Base-by-base conservation (phyloP, 2,888 invertebrate genomes). In the Apodemia zela region DNA sequence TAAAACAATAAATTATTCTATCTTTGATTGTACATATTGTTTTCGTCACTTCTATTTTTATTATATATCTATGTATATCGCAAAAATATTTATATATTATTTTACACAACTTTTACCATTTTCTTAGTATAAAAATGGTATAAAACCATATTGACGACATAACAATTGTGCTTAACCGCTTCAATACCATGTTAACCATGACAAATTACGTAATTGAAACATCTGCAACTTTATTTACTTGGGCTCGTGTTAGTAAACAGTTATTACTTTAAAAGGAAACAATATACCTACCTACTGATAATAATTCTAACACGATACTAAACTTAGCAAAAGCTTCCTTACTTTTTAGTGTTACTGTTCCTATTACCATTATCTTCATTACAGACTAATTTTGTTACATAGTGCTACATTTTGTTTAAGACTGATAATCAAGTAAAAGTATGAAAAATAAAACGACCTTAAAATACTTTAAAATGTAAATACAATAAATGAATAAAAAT, bases 1-100 rank as follows among this genome's bases (percentile, higher is more conserved):
- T 75, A 67, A 21, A 61, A 61, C 54, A 63, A 47, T 38, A 54
- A 59, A 61, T 63, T 13, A 21, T 62, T n/a, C 45, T 4, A 25
- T 17, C n/a, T 2, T 7, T 17, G 7, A 47, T 47, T 17, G 8
- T 21, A 21, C 21, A 21, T 45, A 6, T 47, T 17, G 7, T 47
- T n/a, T 47, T 17, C 8, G 17, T 17, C 15, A 6, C 5, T 42
- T 1, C 13, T 15, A 5, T 42, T 42, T 42, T 13, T 15, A 15
- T 42, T 5, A 15, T 15, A 42, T 42, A 15, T 5, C 15, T 15
- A 6, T 13, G 0, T 5, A 2, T 21, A 21, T 21, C 35, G 2
- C 7, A 15, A 15, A 42, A 15, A 13, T 4, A 42, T 13, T 0
- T 4, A 1, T 15, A 15, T 6, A 5, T 42, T 42, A 15, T 42